These are phyloP conservation scores for Anabacerthia variegaticeps DNA, from an alignment of 2,797 vertebrate genomes.

Conservation along the genomic window DNA sequence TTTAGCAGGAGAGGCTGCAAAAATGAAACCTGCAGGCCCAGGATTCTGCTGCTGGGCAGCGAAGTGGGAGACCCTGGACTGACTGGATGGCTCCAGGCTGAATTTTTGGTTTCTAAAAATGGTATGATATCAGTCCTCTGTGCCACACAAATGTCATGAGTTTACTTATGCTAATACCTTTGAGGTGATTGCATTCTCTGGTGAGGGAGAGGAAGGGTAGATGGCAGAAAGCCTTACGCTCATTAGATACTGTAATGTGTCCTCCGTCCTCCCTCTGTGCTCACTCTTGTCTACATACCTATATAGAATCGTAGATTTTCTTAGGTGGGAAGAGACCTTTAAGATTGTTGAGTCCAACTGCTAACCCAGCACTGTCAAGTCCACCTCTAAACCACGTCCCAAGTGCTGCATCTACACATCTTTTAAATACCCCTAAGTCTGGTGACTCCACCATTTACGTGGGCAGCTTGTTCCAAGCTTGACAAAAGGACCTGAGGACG, in stretches of 20 bases:
- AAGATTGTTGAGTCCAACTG: neutral
- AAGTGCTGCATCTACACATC: neutral
- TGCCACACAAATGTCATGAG: neutral
- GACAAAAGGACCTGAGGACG: neutral
- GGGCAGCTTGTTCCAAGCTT: neutral
- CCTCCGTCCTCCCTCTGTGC: neutral
- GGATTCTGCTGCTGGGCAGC: neutral
- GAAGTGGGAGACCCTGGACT: neutral
- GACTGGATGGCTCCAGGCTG: rapidly evolving
- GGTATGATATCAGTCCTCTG: neutral
- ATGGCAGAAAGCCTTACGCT: neutral
- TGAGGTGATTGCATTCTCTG: neutral
- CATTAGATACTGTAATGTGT: neutral
- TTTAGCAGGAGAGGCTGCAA: neutral
- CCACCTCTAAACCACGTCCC: neutral
- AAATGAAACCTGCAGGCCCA: neutral
- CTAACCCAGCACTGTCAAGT: neutral
- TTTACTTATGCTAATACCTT: neutral
- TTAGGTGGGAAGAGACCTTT: neutral
- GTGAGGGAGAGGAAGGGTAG: neutral
- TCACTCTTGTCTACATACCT: neutral
- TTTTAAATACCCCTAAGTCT: neutral
- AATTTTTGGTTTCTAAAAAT: neutral
- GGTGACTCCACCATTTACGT: neutral
- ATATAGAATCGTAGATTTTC: neutral